Percentiles rank a stretch among this genome's conserved stretches.
These are phyloP conservation scores for Zosterops japonicus DNA, from an alignment of 2,113 vertebrate genomes.

Conservation along the genomic window DNA sequence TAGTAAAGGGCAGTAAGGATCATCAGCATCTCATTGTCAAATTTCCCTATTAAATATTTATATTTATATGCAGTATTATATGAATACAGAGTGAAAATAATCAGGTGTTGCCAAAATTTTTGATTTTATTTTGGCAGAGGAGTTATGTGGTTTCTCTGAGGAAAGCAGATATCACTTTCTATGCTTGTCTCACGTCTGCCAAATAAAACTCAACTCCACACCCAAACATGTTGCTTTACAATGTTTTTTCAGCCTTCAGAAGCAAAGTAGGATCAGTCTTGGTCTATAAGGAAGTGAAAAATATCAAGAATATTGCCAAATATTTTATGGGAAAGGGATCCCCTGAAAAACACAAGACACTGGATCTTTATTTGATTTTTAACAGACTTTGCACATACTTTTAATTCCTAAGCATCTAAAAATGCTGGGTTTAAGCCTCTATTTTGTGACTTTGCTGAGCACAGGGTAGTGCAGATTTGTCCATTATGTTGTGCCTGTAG, in stretches of 20 bases:
- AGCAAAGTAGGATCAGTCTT: neutral
- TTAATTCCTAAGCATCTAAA: neutral
- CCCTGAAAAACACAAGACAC: neutral
- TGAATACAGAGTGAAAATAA: neutral
- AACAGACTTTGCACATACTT: neutral
- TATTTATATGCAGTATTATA: neutral
- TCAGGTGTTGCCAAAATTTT: neutral
- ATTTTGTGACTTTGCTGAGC: neutral
- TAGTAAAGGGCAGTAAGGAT: neutral
- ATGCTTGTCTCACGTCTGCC: neutral
- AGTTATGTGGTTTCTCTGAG: neutral
- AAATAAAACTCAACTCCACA: neutral
- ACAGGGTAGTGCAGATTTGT: neutral
- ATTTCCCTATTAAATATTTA: neutral
- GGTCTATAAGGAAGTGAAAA: neutral
- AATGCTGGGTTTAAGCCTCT: neutral
- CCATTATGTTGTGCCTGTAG: neutral
- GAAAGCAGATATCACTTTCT: neutral
- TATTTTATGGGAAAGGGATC: neutral
- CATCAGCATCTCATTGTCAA: rapidly evolving
- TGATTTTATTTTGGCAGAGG: neutral
- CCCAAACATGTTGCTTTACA: neutral
- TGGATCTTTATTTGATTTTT: neutral
- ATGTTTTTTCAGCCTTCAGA: neutral
- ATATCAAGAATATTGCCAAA: neutral